Evolutionary conservation across 2,888 invertebrate genomes (phyloP), one percentile per base, ranked within the genome.

Genomic region (Oasisia sp.): DNA sequence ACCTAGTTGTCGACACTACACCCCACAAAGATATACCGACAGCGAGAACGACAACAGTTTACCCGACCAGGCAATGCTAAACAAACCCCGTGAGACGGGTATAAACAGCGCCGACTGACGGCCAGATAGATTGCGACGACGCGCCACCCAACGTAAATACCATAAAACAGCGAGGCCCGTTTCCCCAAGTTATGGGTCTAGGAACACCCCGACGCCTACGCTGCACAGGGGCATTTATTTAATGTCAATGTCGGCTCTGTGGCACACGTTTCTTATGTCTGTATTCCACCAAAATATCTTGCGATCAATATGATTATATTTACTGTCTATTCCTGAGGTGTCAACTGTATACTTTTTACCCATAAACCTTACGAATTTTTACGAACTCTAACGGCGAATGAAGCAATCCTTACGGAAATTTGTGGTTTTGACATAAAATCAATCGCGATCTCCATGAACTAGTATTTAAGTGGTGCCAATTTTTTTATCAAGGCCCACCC

Each of bases 131-230:
- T 74, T 27, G 27, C 74, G 74, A 27, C n/a, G 74, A 74, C 74
- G 74, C 74, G 74, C 74, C 74, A 74, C 74, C 74, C 74, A 74
- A 74, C 74, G 74, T 74, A 74, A 74, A 74, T 74, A 74, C 27
- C 14, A 74, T 74, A 74, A 74, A 74, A 74, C 74, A 74, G 74
- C 74, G 74, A 74, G 74, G n/a, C 74, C 74, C 27, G 74, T 19
- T 74, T 7, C n/a, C 74, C 27, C 74, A 5, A 74, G 74, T 27
- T n/a, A 38, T 27, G 19, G 27, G 74, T 74, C 27, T 74, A 19
- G 27, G 74, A 74, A n/a, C 74, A 27, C 74, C 74, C 74, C 14
- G 14, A n/a, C 27, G 74, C 27, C 74, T 74, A 74, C 74, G 27
- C 19, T 74, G 74, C n/a, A 74, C 7, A 74, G n/a, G 74, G 74